Evolutionary conservation across 1,140 invertebrate genomes (phyloP).

Genomic region (Frieseomelitta varia): DNA sequence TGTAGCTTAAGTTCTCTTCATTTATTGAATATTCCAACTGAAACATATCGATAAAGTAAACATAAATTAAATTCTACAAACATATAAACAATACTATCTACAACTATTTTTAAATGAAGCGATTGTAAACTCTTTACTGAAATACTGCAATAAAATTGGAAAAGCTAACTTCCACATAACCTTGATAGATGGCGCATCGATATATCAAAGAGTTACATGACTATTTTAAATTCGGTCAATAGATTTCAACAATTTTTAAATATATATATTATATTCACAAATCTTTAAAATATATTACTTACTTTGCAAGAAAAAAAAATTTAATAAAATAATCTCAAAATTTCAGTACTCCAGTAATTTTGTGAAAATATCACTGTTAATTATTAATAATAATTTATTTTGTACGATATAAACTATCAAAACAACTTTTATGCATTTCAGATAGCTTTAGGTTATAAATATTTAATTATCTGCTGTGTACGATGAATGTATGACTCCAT

Average conservation of each 20-base stretch:
- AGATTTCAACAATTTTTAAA: background rate
- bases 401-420: background rate
- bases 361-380: background rate
- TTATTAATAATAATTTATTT: background rate
- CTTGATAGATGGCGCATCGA: constrained; percentile 1
- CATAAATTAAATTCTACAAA: background rate
- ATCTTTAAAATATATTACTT: background rate
- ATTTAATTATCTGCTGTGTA: background rate
- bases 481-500: background rate
- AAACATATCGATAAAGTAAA: background rate
- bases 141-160: background rate
- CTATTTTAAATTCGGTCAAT: background rate
- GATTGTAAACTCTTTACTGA: background rate
- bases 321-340: background rate
- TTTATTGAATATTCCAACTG: background rate
- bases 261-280: background rate
- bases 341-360: background rate
- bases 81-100: background rate
- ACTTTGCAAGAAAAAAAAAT: background rate
- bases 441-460: no score
- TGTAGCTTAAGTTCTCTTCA: background rate
- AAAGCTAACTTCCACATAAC: background rate
- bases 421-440: background rate
- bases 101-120: background rate
- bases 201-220: background rate